Evolutionary conservation across 2,888 invertebrate species (phyloP).

Genomic region (Campoplex capitator): DNA sequence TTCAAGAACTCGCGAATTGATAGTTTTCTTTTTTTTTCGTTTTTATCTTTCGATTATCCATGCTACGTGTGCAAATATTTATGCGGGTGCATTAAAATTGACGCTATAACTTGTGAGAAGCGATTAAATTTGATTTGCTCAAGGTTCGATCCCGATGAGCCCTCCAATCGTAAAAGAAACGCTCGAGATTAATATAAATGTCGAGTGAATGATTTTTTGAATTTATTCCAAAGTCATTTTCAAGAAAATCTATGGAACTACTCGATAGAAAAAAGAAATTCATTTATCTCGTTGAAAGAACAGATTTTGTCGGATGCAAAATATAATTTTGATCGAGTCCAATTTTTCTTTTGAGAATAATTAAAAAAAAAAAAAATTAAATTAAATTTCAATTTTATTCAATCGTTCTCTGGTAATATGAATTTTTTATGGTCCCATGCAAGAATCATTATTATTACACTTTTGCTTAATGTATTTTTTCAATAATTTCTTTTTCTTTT

Average conservation of each 20-base stretch:
- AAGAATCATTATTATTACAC: neutral
- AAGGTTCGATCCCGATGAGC: constrained; percentile 1
- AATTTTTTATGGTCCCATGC: neutral
- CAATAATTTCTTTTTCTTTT: neutral
- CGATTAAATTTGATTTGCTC: constrained; percentile 8
- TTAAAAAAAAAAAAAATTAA: too few relatives aligned
- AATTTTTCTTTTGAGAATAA: too few relatives aligned
- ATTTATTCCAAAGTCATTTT: neutral
- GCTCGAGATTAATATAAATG: constrained; percentile 18
- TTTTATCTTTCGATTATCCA: neutral
- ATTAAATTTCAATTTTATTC: neutral
- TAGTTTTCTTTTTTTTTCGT: neutral
- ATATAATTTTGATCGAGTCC: too few relatives aligned
- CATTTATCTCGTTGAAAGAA: too few relatives aligned
- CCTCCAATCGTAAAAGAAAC: neutral
- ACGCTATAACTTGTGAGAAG: neutral
- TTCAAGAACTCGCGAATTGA: constrained; percentile 15
- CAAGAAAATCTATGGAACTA: neutral
- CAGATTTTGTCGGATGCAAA: too few relatives aligned
- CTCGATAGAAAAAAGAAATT: neutral
- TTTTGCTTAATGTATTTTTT: neutral
- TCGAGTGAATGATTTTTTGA: neutral
- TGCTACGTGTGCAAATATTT: neutral
- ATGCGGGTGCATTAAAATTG: neutral
- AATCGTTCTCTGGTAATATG: neutral